Conservation (phyloP, 2,888 invertebrate species). For the Physocephala rufipes region DNA sequence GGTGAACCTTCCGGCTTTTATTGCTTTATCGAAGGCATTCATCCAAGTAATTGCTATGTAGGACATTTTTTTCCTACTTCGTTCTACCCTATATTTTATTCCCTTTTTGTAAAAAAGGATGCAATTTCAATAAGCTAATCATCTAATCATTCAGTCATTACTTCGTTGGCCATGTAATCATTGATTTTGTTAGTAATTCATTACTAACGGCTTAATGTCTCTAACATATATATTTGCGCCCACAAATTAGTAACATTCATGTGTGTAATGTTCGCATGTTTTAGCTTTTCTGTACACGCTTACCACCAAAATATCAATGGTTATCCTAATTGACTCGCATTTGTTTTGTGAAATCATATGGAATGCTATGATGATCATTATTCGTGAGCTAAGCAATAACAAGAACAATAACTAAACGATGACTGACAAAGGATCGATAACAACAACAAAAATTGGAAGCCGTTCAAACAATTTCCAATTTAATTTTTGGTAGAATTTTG, state of each 20-base stretch:
- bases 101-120: too few relatives aligned
- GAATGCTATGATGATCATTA: conserved; percentile 12
- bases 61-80: too few relatives aligned
- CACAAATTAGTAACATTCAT: background rate
- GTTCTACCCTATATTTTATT: too few relatives aligned
- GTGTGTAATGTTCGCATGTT: background rate
- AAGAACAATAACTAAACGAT: conserved; percentile 2
- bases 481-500: too few relatives aligned
- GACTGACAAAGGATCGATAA: background rate
- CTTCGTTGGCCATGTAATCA: too few relatives aligned
- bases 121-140: too few relatives aligned
- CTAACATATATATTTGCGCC: background rate
- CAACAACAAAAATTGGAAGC: background rate
- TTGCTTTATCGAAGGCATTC: too few relatives aligned
- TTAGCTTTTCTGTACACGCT: background rate
- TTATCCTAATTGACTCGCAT: conserved; percentile 18
- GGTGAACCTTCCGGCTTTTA: too few relatives aligned
- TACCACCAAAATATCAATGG: background rate
- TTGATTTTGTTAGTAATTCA: too few relatives aligned
- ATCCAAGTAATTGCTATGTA: too few relatives aligned
- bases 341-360: conserved; percentile 17
- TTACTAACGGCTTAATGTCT: too few relatives aligned
- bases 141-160: too few relatives aligned
- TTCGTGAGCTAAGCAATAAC: conserved; percentile 2
- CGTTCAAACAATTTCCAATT: background rate